phyloP scores from a whole-genome alignment of 2,888 invertebrate species.

The Catocala nupta region DNA sequence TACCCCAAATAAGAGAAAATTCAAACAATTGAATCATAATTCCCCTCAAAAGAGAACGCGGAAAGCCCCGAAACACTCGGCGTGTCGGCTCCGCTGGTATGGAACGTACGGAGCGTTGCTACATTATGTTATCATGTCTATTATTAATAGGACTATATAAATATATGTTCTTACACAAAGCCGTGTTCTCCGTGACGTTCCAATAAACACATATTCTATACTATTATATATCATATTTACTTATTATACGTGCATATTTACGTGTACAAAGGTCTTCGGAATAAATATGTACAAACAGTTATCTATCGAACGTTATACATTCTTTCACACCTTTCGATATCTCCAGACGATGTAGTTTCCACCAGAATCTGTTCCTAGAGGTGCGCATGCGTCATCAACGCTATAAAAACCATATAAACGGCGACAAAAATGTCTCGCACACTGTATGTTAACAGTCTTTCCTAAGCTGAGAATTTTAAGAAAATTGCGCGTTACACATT shows the following conservation, averaged over 20 bases:
- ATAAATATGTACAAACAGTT: slow-evolving; percentile 15
- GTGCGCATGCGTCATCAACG: slow-evolving; percentile 46
- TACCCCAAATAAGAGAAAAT: no score
- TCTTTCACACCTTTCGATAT: slow-evolving; percentile 14
- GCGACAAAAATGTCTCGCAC: slow-evolving; percentile 31
- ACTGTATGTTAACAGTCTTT: slow-evolving; percentile 31
- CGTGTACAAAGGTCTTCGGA: slow-evolving; percentile 1
- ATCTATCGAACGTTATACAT: slow-evolving; percentile 2
- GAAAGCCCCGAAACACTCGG: background rate
- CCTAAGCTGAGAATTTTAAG: slow-evolving; percentile 18
- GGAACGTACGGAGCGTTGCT: slow-evolving; percentile 1
- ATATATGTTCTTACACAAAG: slow-evolving; percentile 10
- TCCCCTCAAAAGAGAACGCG: background rate
- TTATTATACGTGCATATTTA: slow-evolving; percentile 11
- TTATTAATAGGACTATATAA: slow-evolving; percentile 23
- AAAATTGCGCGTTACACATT: slow-evolving; percentile 25
- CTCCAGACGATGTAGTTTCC: slow-evolving; percentile 16
- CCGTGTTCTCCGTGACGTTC: slow-evolving; percentile 14
- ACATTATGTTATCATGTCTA: slow-evolving; percentile 24
- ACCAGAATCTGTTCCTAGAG: slow-evolving; percentile 25
- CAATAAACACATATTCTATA: slow-evolving; percentile 14
- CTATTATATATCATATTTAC: slow-evolving; percentile 9
- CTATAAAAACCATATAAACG: slow-evolving; percentile 36
- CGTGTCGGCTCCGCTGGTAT: background rate
- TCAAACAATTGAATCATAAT: no score